phyloP scores from a whole-genome alignment of 2,113 vertebrate genomes.

The Channa argus region DNA sequence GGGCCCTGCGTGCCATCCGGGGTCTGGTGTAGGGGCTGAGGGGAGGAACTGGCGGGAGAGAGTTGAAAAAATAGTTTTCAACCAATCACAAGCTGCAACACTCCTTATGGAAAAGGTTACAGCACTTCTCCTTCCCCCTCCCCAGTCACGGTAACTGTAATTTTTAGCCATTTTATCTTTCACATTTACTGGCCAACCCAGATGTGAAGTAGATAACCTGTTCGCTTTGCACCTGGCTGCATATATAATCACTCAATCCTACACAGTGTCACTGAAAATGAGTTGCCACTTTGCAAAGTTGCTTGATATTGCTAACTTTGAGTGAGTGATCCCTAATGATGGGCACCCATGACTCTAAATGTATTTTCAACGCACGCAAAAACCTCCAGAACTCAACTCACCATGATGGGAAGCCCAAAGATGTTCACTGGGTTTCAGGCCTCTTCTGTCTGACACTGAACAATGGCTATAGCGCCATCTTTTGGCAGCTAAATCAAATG shows the following conservation, averaged over 20 bases:
- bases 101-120: slow-evolving; percentile 74
- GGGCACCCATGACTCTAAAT: not conserved
- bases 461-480: slow-evolving; percentile 77
- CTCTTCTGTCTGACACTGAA: slow-evolving; percentile 4
- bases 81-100: slow-evolving; percentile 55
- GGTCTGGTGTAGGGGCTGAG: slow-evolving; percentile 51
- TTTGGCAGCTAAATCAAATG: slow-evolving; percentile 58
- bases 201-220: slow-evolving; percentile 58
- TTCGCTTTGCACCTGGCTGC: slow-evolving; percentile 52
- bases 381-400: slow-evolving; percentile 28
- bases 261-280: slow-evolving; percentile 11
- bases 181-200: slow-evolving; percentile 59
- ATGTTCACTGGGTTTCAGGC: slow-evolving; percentile 8
- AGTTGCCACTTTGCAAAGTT: slow-evolving; percentile 18
- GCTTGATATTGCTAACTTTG: slow-evolving; percentile 10
- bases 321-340: slow-evolving; percentile 28
- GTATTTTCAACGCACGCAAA: slow-evolving; percentile 34
- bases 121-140: slow-evolving; percentile 30
- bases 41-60: slow-evolving; percentile 30
- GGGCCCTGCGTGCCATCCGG: slow-evolving; percentile 71
- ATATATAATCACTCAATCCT: not conserved
- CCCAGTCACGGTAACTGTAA: slow-evolving; percentile 43
- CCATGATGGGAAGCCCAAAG: slow-evolving; percentile 22
- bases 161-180: slow-evolving; percentile 56
- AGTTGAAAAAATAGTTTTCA: slow-evolving; percentile 58